Evolutionary conservation across 2,888 invertebrate species (phyloP), one percentile per base, ranked within the genome.

Genomic region (Malacosoma neustria): DNA sequence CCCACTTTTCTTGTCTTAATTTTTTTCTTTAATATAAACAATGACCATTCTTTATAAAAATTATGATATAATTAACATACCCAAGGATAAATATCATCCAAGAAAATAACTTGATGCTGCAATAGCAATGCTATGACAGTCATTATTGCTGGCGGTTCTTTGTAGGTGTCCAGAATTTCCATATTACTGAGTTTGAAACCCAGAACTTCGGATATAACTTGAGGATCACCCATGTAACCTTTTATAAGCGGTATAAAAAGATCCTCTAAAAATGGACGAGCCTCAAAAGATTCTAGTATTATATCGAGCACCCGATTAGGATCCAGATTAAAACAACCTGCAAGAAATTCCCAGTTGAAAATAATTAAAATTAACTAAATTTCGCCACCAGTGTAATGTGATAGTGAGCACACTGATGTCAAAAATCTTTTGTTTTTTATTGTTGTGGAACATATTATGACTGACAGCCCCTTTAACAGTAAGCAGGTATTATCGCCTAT

Each of bases 251-350:
- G 93, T 63, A 98, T 92, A 74, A 97, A 98, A 54, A 97, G 87
- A 36, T 89, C 88, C 54, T 92, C 90, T 69, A 93, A 88, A 52
- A 93, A 89, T 1, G 94, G 92, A 38, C 94, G 90, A 49, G 93
- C 92, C 71, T 99, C 99, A 86, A 99, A 98, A 14, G 96, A 95
- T 76, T 99, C 99, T 55, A 99, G 85, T 52, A 99, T 94, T 45
- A 99, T 92, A 69, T 99, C 99, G 48, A 99, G 84, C 9, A 98
- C 98, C 62, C 99, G 89, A 75, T 99, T 99, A 3, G 99, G 99
- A 81, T 99, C 99, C 69, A 99, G 89, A 85, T 99, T 99, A 72
- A 99, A 99, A 74, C 98, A 98, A 61, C 99, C 98, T 96, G 71
- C 33, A 86, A 87, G 38, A 40, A 42, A 14, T 11, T 11, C 7